Percentiles rank a stretch among this genome's conserved stretches.
phyloP scores from a whole-genome alignment of 2,113 vertebrate species.

The Anoura caudifer region DNA sequence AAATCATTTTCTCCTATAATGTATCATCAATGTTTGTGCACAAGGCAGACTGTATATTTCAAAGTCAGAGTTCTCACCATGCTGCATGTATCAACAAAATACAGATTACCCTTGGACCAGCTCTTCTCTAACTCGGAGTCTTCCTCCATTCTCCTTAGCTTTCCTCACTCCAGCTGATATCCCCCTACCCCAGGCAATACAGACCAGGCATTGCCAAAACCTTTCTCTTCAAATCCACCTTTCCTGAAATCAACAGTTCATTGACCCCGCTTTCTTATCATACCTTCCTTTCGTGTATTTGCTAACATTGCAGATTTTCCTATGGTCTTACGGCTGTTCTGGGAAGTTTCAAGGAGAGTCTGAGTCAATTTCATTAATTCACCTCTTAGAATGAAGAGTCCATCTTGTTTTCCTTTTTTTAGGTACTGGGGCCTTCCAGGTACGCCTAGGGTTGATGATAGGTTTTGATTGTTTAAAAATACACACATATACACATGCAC shows the following conservation, averaged over 20 bases:
- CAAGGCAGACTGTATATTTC: neutral
- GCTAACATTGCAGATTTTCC: neutral
- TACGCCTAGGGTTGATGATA: too few relatives aligned
- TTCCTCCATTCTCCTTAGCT: neutral
- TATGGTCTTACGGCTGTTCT: neutral
- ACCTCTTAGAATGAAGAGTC: neutral
- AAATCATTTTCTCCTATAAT: neutral
- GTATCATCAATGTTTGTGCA: neutral
- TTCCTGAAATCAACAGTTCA: neutral
- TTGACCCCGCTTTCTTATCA: neutral
- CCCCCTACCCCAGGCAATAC: accelerated
- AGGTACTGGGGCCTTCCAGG: neutral
- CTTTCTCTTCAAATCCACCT: neutral
- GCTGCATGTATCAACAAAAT: neutral
- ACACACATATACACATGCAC: neutral
- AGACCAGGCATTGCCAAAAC: neutral
- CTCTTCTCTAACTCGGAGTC: neutral
- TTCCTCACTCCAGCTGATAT: neutral
- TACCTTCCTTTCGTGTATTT: neutral
- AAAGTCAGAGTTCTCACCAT: neutral
- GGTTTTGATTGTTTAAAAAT: neutral
- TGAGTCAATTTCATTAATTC: neutral
- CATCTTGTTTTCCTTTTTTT: neutral
- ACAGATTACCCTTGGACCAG: neutral
- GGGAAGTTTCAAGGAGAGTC: neutral